A percentile compares a stretch with the other conserved stretches of the same genome.
Evolutionary conservation across 2,888 invertebrate genomes (phyloP).

Genomic region (Tipula unca): DNA sequence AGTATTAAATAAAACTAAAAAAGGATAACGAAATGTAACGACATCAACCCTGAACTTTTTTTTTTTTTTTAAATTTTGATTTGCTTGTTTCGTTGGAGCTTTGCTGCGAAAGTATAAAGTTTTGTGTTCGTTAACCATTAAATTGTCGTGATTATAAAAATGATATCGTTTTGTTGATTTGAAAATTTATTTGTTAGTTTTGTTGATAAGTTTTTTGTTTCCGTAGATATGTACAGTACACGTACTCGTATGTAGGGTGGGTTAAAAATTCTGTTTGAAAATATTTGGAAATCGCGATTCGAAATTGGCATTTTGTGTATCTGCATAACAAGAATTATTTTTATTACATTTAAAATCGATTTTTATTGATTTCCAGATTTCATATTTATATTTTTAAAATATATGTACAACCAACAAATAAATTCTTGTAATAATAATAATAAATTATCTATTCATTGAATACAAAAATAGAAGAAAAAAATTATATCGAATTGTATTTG

Average conservation of each 20-base stretch:
- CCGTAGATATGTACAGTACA: neutral
- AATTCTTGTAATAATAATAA: neutral
- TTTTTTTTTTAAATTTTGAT: neutral
- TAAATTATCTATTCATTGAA: neutral
- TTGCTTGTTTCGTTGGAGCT: neutral
- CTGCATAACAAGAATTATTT: neutral
- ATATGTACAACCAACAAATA: neutral
- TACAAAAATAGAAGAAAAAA: neutral
- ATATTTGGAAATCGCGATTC: neutral
- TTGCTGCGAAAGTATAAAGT: neutral
- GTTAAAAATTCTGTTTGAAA: neutral
- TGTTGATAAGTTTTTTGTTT: neutral
- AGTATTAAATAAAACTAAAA: neutral
- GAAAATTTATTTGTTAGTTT: neutral
- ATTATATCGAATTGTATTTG: neutral
- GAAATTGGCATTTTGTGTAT: neutral
- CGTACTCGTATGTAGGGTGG: neutral
- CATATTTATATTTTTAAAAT: neutral
- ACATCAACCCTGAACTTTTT: neutral
- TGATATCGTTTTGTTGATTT: neutral
- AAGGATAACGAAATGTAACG: neutral
- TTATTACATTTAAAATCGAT: neutral
- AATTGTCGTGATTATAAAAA: neutral
- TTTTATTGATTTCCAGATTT: neutral
- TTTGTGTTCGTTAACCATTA: neutral